Base-by-base conservation (phyloP, 2,888 invertebrate species). In the Chrysolina haemoptera region DNA sequence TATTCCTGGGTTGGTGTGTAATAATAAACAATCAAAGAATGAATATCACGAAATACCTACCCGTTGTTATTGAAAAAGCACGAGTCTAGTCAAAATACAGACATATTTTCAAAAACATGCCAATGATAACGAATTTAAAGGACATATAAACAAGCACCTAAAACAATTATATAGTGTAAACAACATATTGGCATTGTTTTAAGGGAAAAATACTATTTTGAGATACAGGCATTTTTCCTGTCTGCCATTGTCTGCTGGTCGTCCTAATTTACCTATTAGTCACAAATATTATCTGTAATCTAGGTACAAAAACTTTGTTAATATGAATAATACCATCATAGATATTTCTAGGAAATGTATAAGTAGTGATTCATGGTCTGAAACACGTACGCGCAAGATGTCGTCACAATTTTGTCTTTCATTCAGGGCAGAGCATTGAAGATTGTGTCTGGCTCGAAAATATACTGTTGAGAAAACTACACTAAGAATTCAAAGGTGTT, bases 241-340 rank as follows among this genome's bases (percentile, higher is more conserved):
- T 3, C 14, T 14, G 43, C 43, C 43, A 12, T 14, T 43, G 43
- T 14, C 14, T 43, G 5, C 14, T 20, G 12, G 11, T 53, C 20
- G 53, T 10, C 53, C 53, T 20, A 20, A 53, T 53, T 50, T 50
- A 20, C 53, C 20, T 53, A 53, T 53, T 53, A 53, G 53, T 53
- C 53, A 53, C 12, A 22, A 53, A 53, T 18, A 11, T 18, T 53
- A 48, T 48, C 48, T 16, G 16, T 20, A 1, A 14, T 12, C 4
- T 53, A 53, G 8, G 2, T 43, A 9, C 43, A 53, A 18, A 1
- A 12, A 53, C 53, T 20, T 53, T 12, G 10, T 16, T 35, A 35
- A 35, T 35, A 35, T 35, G 35, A 35, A 27, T 27, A 27, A 27
- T 27, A 27, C 5, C 2, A 27, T 48, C 48, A 8, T 48, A 10